These are phyloP conservation scores for Anthoscopus minutus DNA, from an alignment of 2,113 vertebrate genomes.

Conservation along the genomic window DNA sequence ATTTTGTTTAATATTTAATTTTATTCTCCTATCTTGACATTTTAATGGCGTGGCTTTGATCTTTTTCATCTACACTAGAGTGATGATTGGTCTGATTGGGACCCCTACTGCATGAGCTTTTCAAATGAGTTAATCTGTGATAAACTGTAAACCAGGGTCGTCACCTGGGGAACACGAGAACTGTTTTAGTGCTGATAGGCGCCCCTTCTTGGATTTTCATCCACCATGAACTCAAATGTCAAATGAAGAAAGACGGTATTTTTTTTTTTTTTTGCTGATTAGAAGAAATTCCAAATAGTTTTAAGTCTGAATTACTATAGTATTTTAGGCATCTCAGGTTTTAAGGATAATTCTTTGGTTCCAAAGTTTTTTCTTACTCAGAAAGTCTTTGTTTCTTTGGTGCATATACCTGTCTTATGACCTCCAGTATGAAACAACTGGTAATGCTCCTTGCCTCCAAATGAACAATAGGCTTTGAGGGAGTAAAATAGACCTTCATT, in stretches of 20 bases:
- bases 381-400: not conserved
- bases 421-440: not conserved
- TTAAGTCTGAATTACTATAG: not conserved
- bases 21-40: not conserved
- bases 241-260: not conserved
- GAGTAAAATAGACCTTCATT: not conserved
- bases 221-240: not conserved
- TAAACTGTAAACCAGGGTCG: not conserved
- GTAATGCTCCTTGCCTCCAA: not conserved
- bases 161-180: not conserved
- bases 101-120: not conserved
- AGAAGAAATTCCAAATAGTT: not conserved
- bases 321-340: not conserved
- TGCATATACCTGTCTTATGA: not conserved
- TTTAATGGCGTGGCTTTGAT: not conserved
- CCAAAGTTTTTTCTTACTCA: not conserved
- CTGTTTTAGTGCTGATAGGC: not conserved
- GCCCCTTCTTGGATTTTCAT: not conserved
- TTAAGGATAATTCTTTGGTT: not conserved
- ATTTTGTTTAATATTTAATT: not conserved
- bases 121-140: not conserved
- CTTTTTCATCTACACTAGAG: not conserved
- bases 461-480: not conserved
- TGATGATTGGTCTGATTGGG: not conserved
- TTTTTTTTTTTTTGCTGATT: not conserved